Evolutionary conservation across 1,140 invertebrate genomes (phyloP), one percentile per base, ranked within the genome.

Genomic region (Heterodera carotae): DNA sequence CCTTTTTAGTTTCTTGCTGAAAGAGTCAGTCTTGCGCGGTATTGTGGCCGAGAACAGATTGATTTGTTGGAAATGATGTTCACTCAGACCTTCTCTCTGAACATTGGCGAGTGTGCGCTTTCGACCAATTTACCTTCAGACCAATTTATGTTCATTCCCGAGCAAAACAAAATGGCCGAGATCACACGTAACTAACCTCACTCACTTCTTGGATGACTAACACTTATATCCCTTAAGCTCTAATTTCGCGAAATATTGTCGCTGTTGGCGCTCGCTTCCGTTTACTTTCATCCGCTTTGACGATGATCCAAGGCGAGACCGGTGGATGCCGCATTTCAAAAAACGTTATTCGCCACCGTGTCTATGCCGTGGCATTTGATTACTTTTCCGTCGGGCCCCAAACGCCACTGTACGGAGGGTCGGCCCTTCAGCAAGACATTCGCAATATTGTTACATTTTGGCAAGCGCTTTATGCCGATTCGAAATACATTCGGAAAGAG

Each of bases 401-500:
- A 71, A 94, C 92, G 82, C 96, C 97, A 0, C 92, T 92, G 0
- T 94, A 96, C 84, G 85, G 88, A 90, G 91, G 82, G 84, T 91
- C 29, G 2, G 92, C 93, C 4, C 88, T 98, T 12, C 88, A 93
- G 48, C 94, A 97, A 83, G 96, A 99, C 85, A 94, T 99, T 72
- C 91, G 92, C 31, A 92, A 92, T 2, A 87, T 99, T n/a, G 91
- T 97, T 33, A 92, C 93, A 80, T 99, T 98, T 88, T 99, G 96
- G 95, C 93, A 96, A 86, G 91, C 92, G 15, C 92, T 99, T 91
- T 93, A 96, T 88, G 93, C 94, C 7, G 97, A 99, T 86, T 97
- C 96, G 89, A 98, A 98, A 88, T 97, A 98, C 88, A 90, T 99
- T 74, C 93, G 93, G 88, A 92, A 91, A 29, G 88, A 86, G 72